A percentile compares a stretch with the other conserved stretches of the same genome.
These are phyloP conservation scores for Danionella cerebrum DNA, from an alignment of 2,113 vertebrate genomes.

Conservation along the genomic window DNA sequence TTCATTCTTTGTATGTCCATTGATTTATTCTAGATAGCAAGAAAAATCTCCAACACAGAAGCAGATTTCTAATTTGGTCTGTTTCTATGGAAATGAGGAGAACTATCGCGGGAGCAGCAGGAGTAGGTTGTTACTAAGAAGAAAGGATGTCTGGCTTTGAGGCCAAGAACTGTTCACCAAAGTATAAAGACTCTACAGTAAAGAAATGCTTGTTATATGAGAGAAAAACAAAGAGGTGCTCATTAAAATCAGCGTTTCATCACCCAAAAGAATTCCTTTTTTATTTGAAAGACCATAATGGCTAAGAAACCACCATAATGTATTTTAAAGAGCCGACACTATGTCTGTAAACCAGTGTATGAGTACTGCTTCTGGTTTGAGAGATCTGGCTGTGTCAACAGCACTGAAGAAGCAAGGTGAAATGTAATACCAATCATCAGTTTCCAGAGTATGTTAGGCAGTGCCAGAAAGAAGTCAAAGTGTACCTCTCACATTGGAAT, in stretches of 20 bases:
- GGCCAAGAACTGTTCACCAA: slow-evolving; percentile 1
- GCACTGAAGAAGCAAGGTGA: too few species aligned
- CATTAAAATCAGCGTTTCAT: background rate
- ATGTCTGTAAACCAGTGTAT: too few species aligned
- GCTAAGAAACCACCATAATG: too few species aligned
- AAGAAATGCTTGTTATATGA: background rate
- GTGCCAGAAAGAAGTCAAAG: too few species aligned
- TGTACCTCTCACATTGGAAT: too few species aligned
- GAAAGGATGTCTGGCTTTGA: background rate
- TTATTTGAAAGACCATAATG: background rate
- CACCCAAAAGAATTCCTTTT: background rate
- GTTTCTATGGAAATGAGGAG: slow-evolving; percentile 41
- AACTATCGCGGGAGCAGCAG: slow-evolving; percentile 13
- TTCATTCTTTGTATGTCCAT: background rate
- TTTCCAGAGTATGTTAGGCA: too few species aligned
- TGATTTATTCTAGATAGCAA: background rate
- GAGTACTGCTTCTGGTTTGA: too few species aligned
- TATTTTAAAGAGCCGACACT: too few species aligned
- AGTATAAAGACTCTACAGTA: background rate
- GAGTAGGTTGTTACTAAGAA: slow-evolving; percentile 9
- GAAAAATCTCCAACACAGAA: background rate
- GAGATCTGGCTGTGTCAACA: too few species aligned
- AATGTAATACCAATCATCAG: too few species aligned
- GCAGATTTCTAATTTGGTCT: slow-evolving; percentile 23
- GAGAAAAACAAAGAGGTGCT: background rate